These are phyloP conservation scores for Calypte anna DNA, from an alignment of 2,113 vertebrate genomes.

Conservation along the genomic window DNA sequence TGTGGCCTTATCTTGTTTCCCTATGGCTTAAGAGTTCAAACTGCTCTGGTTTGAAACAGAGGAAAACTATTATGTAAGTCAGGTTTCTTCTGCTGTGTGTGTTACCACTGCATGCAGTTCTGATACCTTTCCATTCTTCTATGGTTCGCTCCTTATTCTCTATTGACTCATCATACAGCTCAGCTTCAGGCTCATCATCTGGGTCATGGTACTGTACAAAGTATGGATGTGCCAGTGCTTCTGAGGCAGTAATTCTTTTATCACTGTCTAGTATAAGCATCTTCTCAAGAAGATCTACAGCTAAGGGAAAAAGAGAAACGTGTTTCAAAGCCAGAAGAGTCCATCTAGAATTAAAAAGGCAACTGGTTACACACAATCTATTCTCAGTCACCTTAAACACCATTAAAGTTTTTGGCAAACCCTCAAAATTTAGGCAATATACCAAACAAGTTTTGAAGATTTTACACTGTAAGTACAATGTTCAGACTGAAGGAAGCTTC, in stretches of 20 bases:
- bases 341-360: neutral
- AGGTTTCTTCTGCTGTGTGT: neutral
- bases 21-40: neutral
- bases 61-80: neutral
- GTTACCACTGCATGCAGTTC: neutral
- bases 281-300: constrained; percentile 92
- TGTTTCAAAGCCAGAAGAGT: neutral
- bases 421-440: neutral
- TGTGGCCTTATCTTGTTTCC: neutral
- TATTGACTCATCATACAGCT: constrained; percentile 89
- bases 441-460: neutral
- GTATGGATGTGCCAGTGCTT: constrained; percentile 92
- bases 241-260: constrained; percentile 88
- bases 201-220: constrained; percentile 98
- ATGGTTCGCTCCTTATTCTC: constrained; percentile 92
- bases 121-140: constrained; percentile 96
- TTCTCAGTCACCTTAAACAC: neutral
- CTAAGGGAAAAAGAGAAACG: constrained; percentile 61
- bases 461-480: neutral
- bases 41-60: neutral
- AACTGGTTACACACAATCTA: neutral
- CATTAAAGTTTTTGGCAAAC: neutral
- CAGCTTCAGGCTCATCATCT: constrained; percentile 91
- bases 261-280: constrained; percentile 98
- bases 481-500: neutral